phyloP scores from a whole-genome alignment of 2,113 vertebrate species.

The Anguilla rostrata region DNA sequence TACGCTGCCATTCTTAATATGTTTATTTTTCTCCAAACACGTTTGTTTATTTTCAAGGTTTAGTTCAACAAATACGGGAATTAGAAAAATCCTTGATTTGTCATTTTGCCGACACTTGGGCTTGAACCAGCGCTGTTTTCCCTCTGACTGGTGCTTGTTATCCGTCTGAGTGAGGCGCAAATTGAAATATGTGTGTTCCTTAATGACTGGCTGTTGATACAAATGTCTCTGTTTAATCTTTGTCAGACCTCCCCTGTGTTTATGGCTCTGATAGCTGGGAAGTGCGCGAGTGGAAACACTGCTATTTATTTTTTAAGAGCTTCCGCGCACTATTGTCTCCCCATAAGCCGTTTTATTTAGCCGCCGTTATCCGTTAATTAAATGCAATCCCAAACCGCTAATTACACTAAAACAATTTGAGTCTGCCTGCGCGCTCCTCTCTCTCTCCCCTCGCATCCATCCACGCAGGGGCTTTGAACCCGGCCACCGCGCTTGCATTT shows the following conservation, averaged over 20 bases:
- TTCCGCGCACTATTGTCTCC: conserved; percentile 29
- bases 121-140: neutral
- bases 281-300: conserved; percentile 19
- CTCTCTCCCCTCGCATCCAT: conserved; percentile 46
- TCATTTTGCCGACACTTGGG: neutral
- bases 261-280: conserved; percentile 13
- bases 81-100: neutral
- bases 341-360: conserved; percentile 36
- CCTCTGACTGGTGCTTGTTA: neutral
- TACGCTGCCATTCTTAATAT: neutral
- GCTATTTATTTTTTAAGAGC: conserved; percentile 49
- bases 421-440: conserved; percentile 21
- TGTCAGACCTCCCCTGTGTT: conserved; percentile 26
- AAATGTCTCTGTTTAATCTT: conserved; percentile 35
- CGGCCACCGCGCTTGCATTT: conserved; percentile 40
- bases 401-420: conserved; percentile 39
- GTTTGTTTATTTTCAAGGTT: conserved; percentile 3
- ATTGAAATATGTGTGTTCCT: conserved; percentile 22
- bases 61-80: neutral
- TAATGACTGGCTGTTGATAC: conserved; percentile 32
- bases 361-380: conserved; percentile 41
- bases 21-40: neutral
- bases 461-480: conserved; percentile 42
- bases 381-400: conserved; percentile 44
- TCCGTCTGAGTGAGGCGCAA: conserved; percentile 1